Evolutionary conservation across 2,113 vertebrate genomes (phyloP).

Genomic region (Cyprinus carpio): DNA sequence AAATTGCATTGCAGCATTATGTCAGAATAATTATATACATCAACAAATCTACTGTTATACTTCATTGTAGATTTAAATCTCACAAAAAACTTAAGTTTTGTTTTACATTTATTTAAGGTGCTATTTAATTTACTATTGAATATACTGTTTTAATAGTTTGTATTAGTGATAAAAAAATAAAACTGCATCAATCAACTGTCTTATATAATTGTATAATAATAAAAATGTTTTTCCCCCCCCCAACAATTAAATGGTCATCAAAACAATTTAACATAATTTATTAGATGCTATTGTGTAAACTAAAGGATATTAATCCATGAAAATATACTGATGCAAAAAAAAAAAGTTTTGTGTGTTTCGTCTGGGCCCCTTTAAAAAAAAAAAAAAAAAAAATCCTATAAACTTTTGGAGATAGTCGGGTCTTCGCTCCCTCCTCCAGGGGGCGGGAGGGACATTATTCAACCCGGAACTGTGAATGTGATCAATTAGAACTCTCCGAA

Average conservation of each 20-base stretch:
- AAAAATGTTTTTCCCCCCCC: too few species aligned
- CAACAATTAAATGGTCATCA: background rate
- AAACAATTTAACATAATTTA: background rate
- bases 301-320: background rate
- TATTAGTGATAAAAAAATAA: background rate
- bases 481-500: constrained; percentile 42
- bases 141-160: too few species aligned
- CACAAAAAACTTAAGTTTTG: background rate
- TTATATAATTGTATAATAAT: background rate
- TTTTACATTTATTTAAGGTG: background rate
- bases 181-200: background rate
- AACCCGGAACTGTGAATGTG: constrained; percentile 75
- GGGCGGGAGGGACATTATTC: constrained; percentile 65
- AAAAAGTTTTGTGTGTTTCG: background rate
- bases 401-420: background rate
- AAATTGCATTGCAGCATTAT: too few species aligned
- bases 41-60: background rate
- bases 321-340: background rate
- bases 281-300: background rate
- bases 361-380: background rate
- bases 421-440: constrained; percentile 58
- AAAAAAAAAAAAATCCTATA: background rate
- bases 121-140: background rate
- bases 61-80: background rate
- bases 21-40: too few species aligned